These are phyloP conservation scores for Otus sunia DNA, from an alignment of 2,113 vertebrate species.

Conservation along the genomic window DNA sequence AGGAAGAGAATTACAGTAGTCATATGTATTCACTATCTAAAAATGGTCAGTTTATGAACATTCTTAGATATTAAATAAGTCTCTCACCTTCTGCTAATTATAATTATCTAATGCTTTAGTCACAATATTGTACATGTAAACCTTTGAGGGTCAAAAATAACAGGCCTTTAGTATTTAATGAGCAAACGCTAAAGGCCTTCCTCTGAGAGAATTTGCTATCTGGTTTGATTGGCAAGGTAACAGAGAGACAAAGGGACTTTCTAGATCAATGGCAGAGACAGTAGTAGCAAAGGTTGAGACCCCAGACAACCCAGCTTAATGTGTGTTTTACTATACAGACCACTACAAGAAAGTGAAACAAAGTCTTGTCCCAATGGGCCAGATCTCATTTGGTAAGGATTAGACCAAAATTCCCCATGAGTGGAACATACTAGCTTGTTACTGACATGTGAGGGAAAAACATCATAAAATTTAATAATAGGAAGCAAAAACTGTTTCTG, in stretches of 20 bases:
- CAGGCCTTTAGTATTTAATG: not conserved
- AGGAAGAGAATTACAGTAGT: not conserved
- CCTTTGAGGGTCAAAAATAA: not conserved
- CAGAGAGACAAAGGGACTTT: not conserved
- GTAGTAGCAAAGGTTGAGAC: not conserved
- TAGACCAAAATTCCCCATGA: not conserved
- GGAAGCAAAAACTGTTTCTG: not conserved
- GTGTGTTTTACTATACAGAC: rapidly evolving
- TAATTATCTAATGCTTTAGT: not conserved
- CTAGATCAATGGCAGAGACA: not conserved
- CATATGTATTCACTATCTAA: not conserved
- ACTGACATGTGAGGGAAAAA: not conserved
- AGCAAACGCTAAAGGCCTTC: not conserved
- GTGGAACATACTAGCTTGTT: not conserved
- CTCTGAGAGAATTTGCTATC: not conserved
- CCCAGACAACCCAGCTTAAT: rapidly evolving
- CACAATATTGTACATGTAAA: not conserved
- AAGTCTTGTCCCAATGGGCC: not conserved
- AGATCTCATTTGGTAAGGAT: not conserved
- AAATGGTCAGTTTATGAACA: not conserved
- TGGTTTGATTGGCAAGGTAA: not conserved
- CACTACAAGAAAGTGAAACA: not conserved
- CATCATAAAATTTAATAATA: not conserved
- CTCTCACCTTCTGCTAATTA: not conserved
- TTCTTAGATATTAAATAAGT: not conserved